Percentiles rank a stretch among this genome's conserved stretches.
Evolutionary conservation across 2,113 vertebrate genomes (phyloP).

Genomic region (Axis porcinus): DNA sequence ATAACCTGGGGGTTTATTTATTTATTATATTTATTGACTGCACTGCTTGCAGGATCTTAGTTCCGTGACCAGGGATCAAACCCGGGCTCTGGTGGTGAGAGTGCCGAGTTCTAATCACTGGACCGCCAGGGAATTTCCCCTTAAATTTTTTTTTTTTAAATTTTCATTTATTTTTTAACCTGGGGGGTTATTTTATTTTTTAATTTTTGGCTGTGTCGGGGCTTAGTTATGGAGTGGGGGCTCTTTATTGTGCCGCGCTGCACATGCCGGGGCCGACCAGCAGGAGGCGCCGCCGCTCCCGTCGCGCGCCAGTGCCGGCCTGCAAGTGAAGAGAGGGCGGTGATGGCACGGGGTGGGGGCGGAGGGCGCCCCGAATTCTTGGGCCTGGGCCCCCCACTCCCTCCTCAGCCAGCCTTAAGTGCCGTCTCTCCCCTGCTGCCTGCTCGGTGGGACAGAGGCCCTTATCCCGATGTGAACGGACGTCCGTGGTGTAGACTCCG

Average conservation of each 20-base stretch:
- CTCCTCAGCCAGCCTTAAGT: background rate
- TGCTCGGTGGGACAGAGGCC: background rate
- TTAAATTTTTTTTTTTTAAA: background rate
- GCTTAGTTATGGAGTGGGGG: background rate
- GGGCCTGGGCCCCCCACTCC: background rate
- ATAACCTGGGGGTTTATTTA: background rate
- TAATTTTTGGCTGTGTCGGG: background rate
- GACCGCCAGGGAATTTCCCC: background rate
- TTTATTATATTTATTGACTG: background rate
- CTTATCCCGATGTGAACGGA: background rate
- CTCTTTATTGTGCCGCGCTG: slow-evolving; percentile 24
- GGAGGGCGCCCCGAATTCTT: background rate
- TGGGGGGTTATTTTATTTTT: background rate
- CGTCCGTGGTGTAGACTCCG: too few relatives aligned
- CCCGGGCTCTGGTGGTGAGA: background rate
- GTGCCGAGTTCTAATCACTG: background rate
- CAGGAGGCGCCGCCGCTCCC: slow-evolving; percentile 81
- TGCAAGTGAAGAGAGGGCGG: background rate
- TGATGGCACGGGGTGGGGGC: background rate
- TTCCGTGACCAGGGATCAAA: background rate
- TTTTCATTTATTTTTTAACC: background rate
- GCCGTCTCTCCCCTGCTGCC: background rate
- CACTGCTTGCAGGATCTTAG: background rate
- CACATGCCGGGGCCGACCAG: slow-evolving; percentile 85
- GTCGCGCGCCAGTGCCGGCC: slow-evolving; percentile 82